These are phyloP conservation scores for Parauchenoglanis punctatus DNA, from an alignment of 2,797 vertebrate species.

Conservation along the genomic window DNA sequence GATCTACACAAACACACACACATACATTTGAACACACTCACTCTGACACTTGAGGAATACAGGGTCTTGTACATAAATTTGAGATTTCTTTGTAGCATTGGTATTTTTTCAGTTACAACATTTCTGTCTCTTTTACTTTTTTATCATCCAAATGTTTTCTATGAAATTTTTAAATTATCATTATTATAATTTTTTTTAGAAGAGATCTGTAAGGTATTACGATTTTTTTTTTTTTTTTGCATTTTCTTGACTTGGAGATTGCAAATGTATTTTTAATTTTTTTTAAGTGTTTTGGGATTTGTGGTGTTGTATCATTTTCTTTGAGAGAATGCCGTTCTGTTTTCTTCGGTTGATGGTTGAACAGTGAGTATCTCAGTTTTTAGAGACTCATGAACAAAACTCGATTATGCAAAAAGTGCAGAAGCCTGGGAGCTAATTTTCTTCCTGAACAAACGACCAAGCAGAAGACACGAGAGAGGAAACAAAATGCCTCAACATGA, in stretches of 20 bases:
- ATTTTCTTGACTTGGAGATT: slow-evolving; percentile 72
- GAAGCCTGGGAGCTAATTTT: slow-evolving; percentile 58
- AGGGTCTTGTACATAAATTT: slow-evolving; percentile 92
- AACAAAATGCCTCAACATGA: slow-evolving; percentile 52
- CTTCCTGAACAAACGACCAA: slow-evolving; percentile 55
- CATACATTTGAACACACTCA: slow-evolving; percentile 17
- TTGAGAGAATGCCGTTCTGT: slow-evolving; percentile 70
- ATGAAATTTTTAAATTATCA: slow-evolving; percentile 64
- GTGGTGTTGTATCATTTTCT: slow-evolving; percentile 74
- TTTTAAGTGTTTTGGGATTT: slow-evolving; percentile 74
- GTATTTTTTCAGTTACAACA: slow-evolving; percentile 64
- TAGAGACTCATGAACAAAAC: slow-evolving; percentile 58
- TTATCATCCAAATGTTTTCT: slow-evolving; percentile 82
- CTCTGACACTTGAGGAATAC: slow-evolving; percentile 77
- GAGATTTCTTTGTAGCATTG: slow-evolving; percentile 88
- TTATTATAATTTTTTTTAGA: slow-evolving; percentile 62
- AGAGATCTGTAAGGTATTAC: slow-evolving; percentile 56
- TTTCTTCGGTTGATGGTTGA: slow-evolving; percentile 71
- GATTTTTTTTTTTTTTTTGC: slow-evolving; percentile 66
- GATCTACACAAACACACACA: slow-evolving; percentile 25
- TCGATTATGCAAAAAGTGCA: slow-evolving; percentile 65
- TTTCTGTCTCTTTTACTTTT: slow-evolving; percentile 66
- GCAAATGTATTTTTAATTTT: slow-evolving; percentile 69
- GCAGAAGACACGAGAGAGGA: slow-evolving; percentile 49
- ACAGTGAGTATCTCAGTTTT: slow-evolving; percentile 46